Percentiles rank a stretch among this genome's conserved stretches.
These are phyloP conservation scores for Arctia plantaginis DNA, from an alignment of 2,888 invertebrate species.

Conservation along the genomic window DNA sequence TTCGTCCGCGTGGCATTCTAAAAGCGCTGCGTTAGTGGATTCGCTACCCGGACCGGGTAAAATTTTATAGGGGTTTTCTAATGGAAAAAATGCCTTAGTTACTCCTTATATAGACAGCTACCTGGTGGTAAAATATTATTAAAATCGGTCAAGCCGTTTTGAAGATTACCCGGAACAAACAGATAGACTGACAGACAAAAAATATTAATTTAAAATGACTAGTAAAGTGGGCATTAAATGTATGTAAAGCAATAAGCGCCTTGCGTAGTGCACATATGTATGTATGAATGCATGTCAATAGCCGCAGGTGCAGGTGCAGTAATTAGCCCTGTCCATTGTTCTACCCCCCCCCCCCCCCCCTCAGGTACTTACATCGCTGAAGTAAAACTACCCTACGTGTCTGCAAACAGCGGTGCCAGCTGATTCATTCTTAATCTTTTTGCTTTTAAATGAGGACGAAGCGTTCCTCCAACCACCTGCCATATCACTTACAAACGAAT, in stretches of 20 bases:
- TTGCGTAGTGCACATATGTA: conserved; percentile 36
- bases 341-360: conserved; percentile 46
- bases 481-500: background rate
- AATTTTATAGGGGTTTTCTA: too few species aligned
- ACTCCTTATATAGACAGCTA: too few species aligned
- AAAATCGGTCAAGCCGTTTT: too few species aligned
- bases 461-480: conserved; percentile 10
- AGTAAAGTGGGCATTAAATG: conserved; percentile 48
- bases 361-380: conserved; percentile 26
- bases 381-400: conserved; percentile 52
- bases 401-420: conserved; percentile 41
- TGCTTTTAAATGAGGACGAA: background rate
- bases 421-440: conserved; percentile 27
- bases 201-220: conserved; percentile 13
- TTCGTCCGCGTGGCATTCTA: too few species aligned
- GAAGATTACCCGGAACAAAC: too few species aligned
- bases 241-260: conserved; percentile 33
- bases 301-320: conserved; percentile 80
- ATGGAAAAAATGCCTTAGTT: too few species aligned
- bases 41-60: too few species aligned
- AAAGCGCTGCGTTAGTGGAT: too few species aligned
- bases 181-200: too few species aligned
- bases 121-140: too few species aligned
- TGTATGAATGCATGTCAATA: conserved; percentile 78
- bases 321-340: conserved; percentile 77